Conservation (phyloP, 2,113 vertebrate species). For the Rhizomys pruinosus region DNA sequence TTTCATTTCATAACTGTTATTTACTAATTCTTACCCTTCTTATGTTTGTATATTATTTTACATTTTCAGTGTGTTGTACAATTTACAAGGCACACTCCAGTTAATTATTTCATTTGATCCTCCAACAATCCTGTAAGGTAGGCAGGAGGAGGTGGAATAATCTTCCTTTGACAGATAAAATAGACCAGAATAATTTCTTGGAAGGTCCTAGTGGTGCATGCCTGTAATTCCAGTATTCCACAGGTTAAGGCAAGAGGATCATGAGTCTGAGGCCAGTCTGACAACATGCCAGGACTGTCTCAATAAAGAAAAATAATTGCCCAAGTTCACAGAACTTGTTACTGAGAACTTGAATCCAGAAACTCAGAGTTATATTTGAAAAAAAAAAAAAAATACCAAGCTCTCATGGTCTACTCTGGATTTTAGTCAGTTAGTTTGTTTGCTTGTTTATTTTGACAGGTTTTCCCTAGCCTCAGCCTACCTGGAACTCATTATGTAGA, state of each 20-base stretch:
- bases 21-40: not conserved
- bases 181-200: not conserved
- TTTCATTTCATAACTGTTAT: not conserved
- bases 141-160: not conserved
- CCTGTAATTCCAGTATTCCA: not conserved
- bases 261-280: not conserved
- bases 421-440: not conserved
- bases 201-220: too few relatives aligned
- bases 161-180: not conserved
- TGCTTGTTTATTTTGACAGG: not conserved
- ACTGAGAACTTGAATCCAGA: slow-evolving; percentile 15
- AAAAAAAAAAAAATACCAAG: not conserved
- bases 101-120: not conserved
- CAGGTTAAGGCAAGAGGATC: not conserved
- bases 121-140: slow-evolving; percentile 19
- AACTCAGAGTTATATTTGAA: not conserved
- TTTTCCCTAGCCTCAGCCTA: too few relatives aligned
- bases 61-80: not conserved
- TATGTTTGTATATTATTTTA: not conserved
- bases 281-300: not conserved
- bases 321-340: not conserved
- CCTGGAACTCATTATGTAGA: too few relatives aligned
- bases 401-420: not conserved
- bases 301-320: not conserved
- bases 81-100: not conserved